Evolutionary conservation across 2,113 vertebrate species (phyloP), one percentile per base, ranked within the genome.

Genomic region (Chrysochloris asiatica): DNA sequence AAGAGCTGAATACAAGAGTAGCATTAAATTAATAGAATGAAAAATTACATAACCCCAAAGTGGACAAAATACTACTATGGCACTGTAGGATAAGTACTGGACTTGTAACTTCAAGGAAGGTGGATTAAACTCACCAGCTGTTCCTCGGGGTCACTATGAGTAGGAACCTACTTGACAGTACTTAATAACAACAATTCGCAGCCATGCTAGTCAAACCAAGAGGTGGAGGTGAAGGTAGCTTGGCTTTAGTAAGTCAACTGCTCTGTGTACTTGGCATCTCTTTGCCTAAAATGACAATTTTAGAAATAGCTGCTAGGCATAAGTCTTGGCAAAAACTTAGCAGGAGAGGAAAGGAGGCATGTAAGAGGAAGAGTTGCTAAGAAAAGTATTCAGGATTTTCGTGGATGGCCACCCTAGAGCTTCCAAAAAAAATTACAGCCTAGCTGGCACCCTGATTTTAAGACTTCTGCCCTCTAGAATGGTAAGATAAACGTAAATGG

Each of bases 1-100:
- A 94, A 92, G n/a, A 91, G n/a, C 65, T 83, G 43, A 50, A 30
- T 48, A 61, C 82, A 63, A 41, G 14, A 56, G 30, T 12, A 84
- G 83, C 43, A 90, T 47, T 56, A 77, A 88, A 88, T 71, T 33
- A 52, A 72, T 6, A 41, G 36, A 26, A 56, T 28, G 72, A 45
- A 43, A 30, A 41, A 33, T 11, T 11, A 41, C 13, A 86, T 28
- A 83, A 67, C 7, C 24, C 47, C 78, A 92, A 89, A 22, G 9
- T 48, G 33, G 26, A 16, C 50, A 77, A 95, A 36, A 38, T n/a
- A 63, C n/a, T n/a, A n/a, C n/a, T n/a, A n/a, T n/a, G n/a, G n/a
- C n/a, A n/a, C n/a, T n/a, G n/a, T n/a, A n/a, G n/a, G n/a, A n/a
- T n/a, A n/a, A n/a, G n/a, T n/a, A n/a, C n/a, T n/a, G n/a, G n/a